Conservation (phyloP, 2,113 vertebrate genomes). For the Lagopus muta region DNA sequence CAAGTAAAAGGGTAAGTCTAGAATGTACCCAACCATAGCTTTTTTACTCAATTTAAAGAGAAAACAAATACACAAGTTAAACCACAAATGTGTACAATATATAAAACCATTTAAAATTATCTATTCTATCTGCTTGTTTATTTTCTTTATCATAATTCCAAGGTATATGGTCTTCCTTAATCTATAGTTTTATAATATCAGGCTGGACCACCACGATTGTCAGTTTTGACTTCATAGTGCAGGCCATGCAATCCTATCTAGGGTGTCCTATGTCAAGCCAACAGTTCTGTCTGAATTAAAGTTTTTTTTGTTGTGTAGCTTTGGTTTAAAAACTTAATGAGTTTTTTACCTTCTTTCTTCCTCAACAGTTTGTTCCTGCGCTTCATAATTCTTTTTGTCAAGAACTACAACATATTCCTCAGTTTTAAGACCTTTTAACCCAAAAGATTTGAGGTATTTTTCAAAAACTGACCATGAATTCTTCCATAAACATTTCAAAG, state of each 20-base stretch:
- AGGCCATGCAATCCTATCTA: not conserved
- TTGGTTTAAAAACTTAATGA: not conserved
- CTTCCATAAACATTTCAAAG: not conserved
- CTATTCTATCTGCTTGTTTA: not conserved
- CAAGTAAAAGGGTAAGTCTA: not conserved
- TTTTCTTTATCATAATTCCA: not conserved
- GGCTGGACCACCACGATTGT: not conserved
- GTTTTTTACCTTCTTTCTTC: not conserved
- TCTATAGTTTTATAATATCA: not conserved
- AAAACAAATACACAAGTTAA: not conserved
- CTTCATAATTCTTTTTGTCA: not conserved
- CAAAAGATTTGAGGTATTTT: not conserved
- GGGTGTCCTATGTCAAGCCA: not conserved
- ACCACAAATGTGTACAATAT: not conserved
- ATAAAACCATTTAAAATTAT: constrained; percentile 2
- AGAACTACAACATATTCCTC: not conserved
- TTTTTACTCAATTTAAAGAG: constrained; percentile 35
- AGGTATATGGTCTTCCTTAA: not conserved
- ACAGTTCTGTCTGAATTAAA: not conserved
- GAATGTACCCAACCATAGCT: not conserved
- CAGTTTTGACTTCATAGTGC: not conserved
- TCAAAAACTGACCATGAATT: not conserved
- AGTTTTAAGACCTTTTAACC: not conserved
- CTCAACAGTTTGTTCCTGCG: too few species aligned
- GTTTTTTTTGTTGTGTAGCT: not conserved